Conservation (phyloP, 2,888 invertebrate genomes). For the Maniola hyperantus region DNA sequence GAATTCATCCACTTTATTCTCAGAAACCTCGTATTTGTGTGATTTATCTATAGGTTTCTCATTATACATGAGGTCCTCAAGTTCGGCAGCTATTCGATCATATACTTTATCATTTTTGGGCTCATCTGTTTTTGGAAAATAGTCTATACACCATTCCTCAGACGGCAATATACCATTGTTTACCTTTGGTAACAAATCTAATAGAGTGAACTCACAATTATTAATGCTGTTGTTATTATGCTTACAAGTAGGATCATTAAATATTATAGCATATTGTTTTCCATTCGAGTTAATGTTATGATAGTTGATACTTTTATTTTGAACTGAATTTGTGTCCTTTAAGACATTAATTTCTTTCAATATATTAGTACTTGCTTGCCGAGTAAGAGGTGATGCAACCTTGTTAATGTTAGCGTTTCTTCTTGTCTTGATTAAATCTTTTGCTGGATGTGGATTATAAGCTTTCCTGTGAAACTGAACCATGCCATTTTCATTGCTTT, state of each 20-base stretch:
- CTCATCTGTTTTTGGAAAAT: conserved; percentile 69
- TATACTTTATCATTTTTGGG: conserved; percentile 76
- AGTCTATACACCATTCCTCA: conserved; percentile 74
- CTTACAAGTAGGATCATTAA: conserved; percentile 56
- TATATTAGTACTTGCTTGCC: conserved; percentile 53
- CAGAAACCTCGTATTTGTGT: conserved; percentile 43
- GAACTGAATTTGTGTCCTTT: conserved; percentile 42
- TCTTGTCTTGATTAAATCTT: conserved; percentile 51
- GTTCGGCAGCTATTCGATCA: conserved; percentile 77
- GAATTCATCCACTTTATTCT: conserved; percentile 64
- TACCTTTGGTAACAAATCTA: conserved; percentile 62
- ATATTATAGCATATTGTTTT: conserved; percentile 71
- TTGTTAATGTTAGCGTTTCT: conserved; percentile 45
- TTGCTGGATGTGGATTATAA: conserved; percentile 62
- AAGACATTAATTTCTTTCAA: conserved; percentile 70
- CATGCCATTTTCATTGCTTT: conserved; percentile 78
- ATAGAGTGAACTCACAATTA: conserved; percentile 53
- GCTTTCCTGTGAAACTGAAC: conserved; percentile 62
- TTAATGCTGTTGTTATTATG: conserved; percentile 51
- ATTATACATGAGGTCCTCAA: conserved; percentile 77
- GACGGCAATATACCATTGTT: conserved; percentile 66
- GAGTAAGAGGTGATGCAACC: conserved; percentile 38
- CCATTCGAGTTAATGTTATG: conserved; percentile 45
- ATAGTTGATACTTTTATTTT: conserved; percentile 52
- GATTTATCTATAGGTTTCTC: conserved; percentile 56